Evolutionary conservation across 2,888 invertebrate species (phyloP).

Genomic region (Brachynemurus nebulosus): DNA sequence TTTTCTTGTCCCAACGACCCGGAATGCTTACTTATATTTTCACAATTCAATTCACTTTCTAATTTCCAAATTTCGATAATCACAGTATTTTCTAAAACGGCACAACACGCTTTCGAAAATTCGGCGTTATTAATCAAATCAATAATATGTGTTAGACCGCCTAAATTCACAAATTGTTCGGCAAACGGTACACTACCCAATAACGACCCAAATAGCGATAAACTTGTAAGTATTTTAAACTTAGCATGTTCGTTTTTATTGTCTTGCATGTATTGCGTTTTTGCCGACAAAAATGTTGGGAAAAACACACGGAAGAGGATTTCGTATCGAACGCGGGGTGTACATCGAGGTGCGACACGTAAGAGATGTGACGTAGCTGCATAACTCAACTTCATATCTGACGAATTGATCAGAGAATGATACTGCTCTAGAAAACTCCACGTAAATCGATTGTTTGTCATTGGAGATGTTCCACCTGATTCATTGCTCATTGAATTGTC

Average conservation of each 20-base stretch:
- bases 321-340: conserved; percentile 39
- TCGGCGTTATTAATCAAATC: conserved; percentile 37
- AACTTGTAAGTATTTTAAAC: conserved; percentile 42
- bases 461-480: too few species aligned
- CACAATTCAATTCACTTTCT: conserved; percentile 26
- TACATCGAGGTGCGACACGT: conserved; percentile 40
- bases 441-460: conserved; percentile 31
- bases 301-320: conserved; percentile 44
- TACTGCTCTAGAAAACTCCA: conserved; percentile 47
- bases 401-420: conserved; percentile 36
- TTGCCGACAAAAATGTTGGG: conserved; percentile 43
- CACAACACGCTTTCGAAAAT: conserved; percentile 44
- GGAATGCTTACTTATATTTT: background rate
- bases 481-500: conserved; percentile 4
- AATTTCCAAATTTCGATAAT: conserved; percentile 42
- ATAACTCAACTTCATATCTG: conserved; percentile 32
- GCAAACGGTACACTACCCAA: conserved; percentile 40
- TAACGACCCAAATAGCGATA: conserved; percentile 43
- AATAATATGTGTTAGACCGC: conserved; percentile 41
- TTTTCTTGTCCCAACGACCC: background rate
- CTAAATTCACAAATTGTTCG: conserved; percentile 42
- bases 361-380: conserved; percentile 42
- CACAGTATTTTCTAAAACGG: conserved; percentile 44
- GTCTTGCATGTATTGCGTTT: conserved; percentile 34
- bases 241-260: conserved; percentile 35